A percentile compares a stretch with the other conserved stretches of the same genome.
phyloP scores from a whole-genome alignment of 2,113 vertebrate species.

The Cettia cetti region DNA sequence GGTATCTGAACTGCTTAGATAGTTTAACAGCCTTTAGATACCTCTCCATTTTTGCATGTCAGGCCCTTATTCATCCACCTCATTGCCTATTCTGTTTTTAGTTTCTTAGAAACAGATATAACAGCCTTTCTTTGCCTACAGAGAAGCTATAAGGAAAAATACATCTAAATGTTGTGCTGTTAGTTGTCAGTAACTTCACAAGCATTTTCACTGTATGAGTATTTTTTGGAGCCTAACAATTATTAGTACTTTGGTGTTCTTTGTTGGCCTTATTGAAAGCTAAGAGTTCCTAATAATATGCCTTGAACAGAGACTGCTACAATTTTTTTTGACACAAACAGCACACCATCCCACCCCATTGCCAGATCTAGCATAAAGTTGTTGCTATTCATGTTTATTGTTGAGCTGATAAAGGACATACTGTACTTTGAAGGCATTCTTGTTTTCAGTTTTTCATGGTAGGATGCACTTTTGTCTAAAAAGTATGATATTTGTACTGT shows the following conservation, averaged over 20 bases:
- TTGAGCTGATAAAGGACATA: background rate
- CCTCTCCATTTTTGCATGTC: background rate
- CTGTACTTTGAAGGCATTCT: background rate
- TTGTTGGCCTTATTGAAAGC: background rate
- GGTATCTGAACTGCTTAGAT: background rate
- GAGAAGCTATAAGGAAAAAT: background rate
- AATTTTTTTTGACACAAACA: background rate
- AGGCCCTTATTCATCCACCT: background rate
- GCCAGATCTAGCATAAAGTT: background rate
- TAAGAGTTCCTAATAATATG: background rate
- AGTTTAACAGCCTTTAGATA: background rate
- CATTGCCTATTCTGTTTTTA: background rate
- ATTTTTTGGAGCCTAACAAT: background rate
- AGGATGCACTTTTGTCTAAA: background rate
- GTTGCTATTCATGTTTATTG: background rate
- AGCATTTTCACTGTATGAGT: background rate
- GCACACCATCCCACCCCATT: background rate
- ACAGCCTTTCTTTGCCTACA: background rate
- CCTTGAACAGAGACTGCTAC: background rate
- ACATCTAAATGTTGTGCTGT: background rate
- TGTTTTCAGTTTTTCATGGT: background rate
- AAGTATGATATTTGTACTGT: background rate
- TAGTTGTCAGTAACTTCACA: background rate
- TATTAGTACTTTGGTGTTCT: background rate
- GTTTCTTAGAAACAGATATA: background rate